Percentiles rank a stretch among this genome's conserved stretches.
Conservation (phyloP, 2,797 vertebrate genomes). For the Lagorchestes hirsutus region DNA sequence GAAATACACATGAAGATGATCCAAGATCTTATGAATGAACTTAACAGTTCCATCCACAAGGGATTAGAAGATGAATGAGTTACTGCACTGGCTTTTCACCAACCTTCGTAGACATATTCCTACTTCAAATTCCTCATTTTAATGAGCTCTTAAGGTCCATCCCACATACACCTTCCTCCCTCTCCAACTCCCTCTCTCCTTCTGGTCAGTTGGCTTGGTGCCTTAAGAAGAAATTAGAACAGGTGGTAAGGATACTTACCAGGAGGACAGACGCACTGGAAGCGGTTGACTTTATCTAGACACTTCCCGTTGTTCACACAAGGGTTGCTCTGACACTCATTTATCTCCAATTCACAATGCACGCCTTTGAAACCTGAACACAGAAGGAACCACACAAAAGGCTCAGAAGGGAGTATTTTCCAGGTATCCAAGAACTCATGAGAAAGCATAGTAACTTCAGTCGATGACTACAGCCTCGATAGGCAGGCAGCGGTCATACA, state of each 20-base stretch:
- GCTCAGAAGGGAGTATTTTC: constrained; percentile 30
- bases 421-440: not conserved
- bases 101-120: constrained; percentile 26
- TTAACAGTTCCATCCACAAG: constrained; percentile 62
- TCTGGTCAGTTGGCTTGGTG: not conserved
- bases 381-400: constrained; percentile 56
- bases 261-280: constrained; percentile 93
- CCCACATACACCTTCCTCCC: constrained; percentile 7
- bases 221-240: constrained; percentile 44
- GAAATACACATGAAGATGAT: constrained; percentile 64
- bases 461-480: not conserved
- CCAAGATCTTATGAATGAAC: constrained; percentile 58
- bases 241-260: constrained; percentile 86
- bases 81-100: constrained; percentile 13
- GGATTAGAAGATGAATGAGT: constrained; percentile 40
- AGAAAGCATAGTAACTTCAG: constrained; percentile 22
- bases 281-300: constrained; percentile 93
- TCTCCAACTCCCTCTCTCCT: not conserved
- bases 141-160: constrained; percentile 66
- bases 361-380: constrained; percentile 92
- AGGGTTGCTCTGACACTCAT: constrained; percentile 95
- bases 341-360: constrained; percentile 92
- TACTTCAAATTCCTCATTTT: constrained; percentile 43
- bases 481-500: not conserved
- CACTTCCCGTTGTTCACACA: constrained; percentile 95